Percentiles rank a stretch among this genome's conserved stretches.
These are phyloP conservation scores for Agonopterix heracliana DNA, from an alignment of 2,888 invertebrate species.

Conservation along the genomic window DNA sequence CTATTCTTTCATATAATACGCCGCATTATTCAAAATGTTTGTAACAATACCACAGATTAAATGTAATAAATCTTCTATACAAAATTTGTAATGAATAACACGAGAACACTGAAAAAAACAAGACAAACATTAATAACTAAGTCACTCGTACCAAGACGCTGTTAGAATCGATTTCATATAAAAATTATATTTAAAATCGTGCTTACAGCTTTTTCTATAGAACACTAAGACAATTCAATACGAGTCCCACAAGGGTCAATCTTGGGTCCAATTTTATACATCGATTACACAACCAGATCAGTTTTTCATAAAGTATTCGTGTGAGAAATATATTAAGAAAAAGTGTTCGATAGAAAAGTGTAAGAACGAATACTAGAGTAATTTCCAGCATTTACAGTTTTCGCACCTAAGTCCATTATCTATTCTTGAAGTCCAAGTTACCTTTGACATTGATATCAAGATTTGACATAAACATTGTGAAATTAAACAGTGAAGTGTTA, in stretches of 20 bases:
- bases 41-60: conserved; percentile 6
- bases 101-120: conserved; percentile 29
- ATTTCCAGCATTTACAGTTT: conserved; percentile 65
- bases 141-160: conserved; percentile 75
- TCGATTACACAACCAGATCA: not conserved
- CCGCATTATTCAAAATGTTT: not conserved
- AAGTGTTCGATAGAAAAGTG: conserved; percentile 31
- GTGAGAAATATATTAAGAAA: conserved; percentile 1
- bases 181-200: conserved; percentile 34
- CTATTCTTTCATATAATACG: no score
- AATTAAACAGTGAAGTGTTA: conserved; percentile 48
- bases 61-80: conserved; percentile 4
- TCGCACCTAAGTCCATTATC: conserved; percentile 69
- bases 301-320: not conserved
- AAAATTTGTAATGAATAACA: conserved; percentile 18
- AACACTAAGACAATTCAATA: conserved; percentile 4
- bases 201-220: conserved; percentile 41
- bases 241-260: conserved; percentile 16
- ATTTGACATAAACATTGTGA: not conserved
- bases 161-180: conserved; percentile 52
- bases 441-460: conserved; percentile 41
- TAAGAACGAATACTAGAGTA: conserved; percentile 20
- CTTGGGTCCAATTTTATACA: conserved; percentile 11
- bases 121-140: conserved; percentile 54
- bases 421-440: conserved; percentile 75